Evolutionary conservation across 2,113 vertebrate species (phyloP), one percentile per base, ranked within the genome.

Genomic region (Hippocampus barbouri): DNA sequence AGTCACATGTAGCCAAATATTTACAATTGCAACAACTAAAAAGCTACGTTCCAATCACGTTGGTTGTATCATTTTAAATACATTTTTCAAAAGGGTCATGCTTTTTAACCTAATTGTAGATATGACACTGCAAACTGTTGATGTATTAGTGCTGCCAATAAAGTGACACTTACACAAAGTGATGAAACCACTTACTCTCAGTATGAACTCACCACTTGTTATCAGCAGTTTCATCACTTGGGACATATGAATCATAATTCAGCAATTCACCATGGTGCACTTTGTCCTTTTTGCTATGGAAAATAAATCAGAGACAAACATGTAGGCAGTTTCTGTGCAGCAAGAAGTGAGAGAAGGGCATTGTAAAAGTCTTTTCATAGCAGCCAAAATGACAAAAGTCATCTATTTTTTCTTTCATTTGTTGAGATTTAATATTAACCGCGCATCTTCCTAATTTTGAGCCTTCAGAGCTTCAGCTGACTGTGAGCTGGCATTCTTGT

Each of bases 391-490:
- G 9, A 70, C 12, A 7, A 30, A 30, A 27, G 2, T 14, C 14
- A 27, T 59, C 57, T 65, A 38, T 21, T 23, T 0, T 20, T 75
- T 85, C 77, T 75, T 9, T 68, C 20, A 75, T 79, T 72, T 74
- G 69, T 20, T 62, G 41, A 66, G 1, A 18, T 66, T 69, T 80
- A 83, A 80, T 73, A 81, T 81, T 79, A 88, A 68, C 68, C 16
- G 23, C 7, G 2, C 69, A 43, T 73, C 64, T 78, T 65, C 72
- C 25, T 18, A 9, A 57, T 56, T 64, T 12, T 56, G 11, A 45
- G 40, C 41, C 53, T 68, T 47, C 25, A 53, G 61, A 66, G 7
- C 14, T 72, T 83, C 88, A 83, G 84, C 74, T 89, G 89, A 85
- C 63, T 64, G 49, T 90, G 87, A 88, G 88, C 63, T 87, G 79